Base-by-base conservation (phyloP, 2,888 invertebrate genomes). In the Conus canariensis region DNA sequence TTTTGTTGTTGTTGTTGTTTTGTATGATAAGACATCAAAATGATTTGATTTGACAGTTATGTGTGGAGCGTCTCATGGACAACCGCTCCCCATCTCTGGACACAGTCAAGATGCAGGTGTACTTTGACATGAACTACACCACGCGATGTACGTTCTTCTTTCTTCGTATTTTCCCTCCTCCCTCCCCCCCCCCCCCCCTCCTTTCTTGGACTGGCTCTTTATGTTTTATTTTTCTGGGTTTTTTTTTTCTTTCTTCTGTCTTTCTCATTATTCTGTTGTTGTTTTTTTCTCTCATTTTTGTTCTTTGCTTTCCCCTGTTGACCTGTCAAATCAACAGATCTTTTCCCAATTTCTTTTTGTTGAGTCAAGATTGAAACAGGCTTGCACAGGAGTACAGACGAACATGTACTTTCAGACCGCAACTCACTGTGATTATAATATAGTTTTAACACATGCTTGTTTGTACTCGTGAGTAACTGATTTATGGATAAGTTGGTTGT, bases 111-210 rank as follows among this genome's bases (percentile, higher is more conserved):
- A 96, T 96, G 96, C 96, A 96, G 92, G 96, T 96, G 8, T 96
- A 96, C 92, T 96, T 96, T 93, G 96, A 96, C 90, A 96, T 96
- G 96, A 96, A 96, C 93, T 96, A 96, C 93, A 96, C 96, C 9
- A 96, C 96, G 58, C 94, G 96, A 95, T 93, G 96, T 96, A 94
- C 70, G 77, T 87, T 30, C 14, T 60, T 19, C 14, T 58, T 64
- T n/a, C 30, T 14, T 82, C n/a, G 14, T 82, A 58, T 5, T 4
- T n/a, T 25, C 59, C 14, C 56, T 16, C 10, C 59, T 85, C 45
- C 45, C 67, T 67, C 67, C 19, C 16, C 19, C 67, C 19, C 45
- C 45, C 45, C 45, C 30, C 30, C 30, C 30, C 30, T 2, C 30
- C 67, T 67, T 12, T 67, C 67, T 67, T 19, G 12, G 67, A 16